A percentile compares a stretch with the other conserved stretches of the same genome.
These are phyloP conservation scores for Megaustenia siamemsis DNA, from an alignment of 2,888 invertebrate genomes.

Conservation along the genomic window DNA sequence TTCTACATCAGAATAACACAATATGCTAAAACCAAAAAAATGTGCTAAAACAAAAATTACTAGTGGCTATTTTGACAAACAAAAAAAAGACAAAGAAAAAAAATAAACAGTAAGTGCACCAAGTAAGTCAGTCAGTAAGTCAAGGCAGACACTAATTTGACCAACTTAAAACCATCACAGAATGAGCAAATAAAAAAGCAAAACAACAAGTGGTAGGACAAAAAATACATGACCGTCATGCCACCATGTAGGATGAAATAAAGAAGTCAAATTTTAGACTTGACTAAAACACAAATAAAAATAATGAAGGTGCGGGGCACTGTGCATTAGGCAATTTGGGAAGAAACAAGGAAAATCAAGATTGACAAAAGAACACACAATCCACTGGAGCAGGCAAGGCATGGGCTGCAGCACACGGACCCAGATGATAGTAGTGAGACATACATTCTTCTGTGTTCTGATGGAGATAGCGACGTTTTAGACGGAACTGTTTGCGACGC, in stretches of 20 bases:
- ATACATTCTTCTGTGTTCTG: constrained; percentile 58
- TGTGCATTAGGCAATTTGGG: background rate
- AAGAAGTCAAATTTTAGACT: background rate
- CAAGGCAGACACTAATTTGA: too few species aligned
- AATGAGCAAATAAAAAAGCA: background rate
- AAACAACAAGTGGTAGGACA: background rate
- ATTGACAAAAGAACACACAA: constrained; percentile 7
- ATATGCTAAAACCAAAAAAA: too few species aligned
- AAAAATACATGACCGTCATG: background rate
- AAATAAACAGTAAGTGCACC: too few species aligned
- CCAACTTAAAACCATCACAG: background rate
- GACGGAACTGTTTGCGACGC: constrained; percentile 74
- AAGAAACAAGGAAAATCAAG: background rate
- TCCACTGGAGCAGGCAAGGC: constrained; percentile 32
- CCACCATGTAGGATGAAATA: background rate
- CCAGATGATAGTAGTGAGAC: constrained; percentile 28
- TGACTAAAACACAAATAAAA: background rate
- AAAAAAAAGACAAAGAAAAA: too few species aligned
- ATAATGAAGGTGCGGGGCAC: background rate
- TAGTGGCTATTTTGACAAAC: too few species aligned
- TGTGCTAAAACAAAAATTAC: too few species aligned
- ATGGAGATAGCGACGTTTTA: constrained; percentile 66
- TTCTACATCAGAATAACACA: too few species aligned
- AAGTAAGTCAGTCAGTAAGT: too few species aligned
- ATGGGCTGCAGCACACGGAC: constrained; percentile 1